Percentiles rank a stretch among this genome's conserved stretches.
These are phyloP conservation scores for Dromas ardeola DNA, from an alignment of 2,113 vertebrate species.

Conservation along the genomic window DNA sequence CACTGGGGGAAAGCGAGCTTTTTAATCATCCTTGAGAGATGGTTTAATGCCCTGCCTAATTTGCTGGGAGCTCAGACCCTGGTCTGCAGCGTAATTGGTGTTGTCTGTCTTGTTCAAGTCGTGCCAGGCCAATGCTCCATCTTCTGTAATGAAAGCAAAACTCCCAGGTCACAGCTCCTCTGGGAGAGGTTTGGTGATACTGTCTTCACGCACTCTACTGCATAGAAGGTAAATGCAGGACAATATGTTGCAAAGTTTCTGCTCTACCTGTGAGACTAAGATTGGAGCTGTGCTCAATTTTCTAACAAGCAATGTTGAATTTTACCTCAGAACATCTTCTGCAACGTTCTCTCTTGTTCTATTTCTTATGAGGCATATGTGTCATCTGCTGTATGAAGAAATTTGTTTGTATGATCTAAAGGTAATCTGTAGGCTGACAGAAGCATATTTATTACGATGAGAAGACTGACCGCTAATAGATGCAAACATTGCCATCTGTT, in stretches of 20 bases:
- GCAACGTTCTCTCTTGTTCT: neutral
- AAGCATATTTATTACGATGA: neutral
- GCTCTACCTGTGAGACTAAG: neutral
- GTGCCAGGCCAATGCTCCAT: neutral
- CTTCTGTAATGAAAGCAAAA: neutral
- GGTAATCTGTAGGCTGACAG: neutral
- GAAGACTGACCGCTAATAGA: neutral
- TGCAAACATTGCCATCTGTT: neutral
- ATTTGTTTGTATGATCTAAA: neutral
- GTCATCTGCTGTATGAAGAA: neutral
- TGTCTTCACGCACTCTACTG: neutral
- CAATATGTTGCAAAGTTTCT: neutral
- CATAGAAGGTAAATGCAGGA: neutral
- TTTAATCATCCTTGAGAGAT: neutral
- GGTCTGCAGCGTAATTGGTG: neutral
- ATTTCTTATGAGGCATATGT: neutral
- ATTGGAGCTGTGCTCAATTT: neutral
- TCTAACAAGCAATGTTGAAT: neutral
- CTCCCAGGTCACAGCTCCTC: neutral
- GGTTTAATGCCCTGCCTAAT: neutral
- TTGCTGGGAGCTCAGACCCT: neutral
- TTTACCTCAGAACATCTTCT: neutral
- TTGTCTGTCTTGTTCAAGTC: neutral
- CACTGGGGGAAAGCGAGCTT: neutral
- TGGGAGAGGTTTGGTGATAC: neutral